Conservation (phyloP, 2,113 vertebrate genomes). For the Gallinago media region DNA sequence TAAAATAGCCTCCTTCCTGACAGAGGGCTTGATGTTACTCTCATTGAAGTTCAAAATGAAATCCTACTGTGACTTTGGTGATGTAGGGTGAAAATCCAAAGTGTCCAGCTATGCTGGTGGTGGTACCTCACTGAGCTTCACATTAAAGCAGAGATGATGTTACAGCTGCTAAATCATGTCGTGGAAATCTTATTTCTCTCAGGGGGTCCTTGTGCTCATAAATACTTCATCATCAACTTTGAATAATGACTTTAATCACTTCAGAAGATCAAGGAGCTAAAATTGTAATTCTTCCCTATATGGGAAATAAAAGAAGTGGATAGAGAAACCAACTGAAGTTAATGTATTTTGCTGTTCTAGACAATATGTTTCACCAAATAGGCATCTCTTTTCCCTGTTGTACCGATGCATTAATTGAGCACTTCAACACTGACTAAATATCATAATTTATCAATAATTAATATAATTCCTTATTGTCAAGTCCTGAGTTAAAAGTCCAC, state of each 20-base stretch:
- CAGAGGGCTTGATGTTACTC: neutral
- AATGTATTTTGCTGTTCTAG: neutral
- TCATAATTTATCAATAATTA: neutral
- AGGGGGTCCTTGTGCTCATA: neutral
- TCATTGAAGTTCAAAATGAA: neutral
- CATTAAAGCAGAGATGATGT: neutral
- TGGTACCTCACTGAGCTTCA: accelerated
- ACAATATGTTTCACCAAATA: neutral
- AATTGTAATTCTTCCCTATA: neutral
- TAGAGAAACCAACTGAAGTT: neutral
- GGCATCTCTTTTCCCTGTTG: neutral
- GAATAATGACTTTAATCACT: neutral
- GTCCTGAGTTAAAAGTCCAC: neutral
- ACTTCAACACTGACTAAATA: neutral
- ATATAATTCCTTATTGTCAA: neutral
- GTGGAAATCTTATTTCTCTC: neutral
- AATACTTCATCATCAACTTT: neutral
- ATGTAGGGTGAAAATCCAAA: neutral
- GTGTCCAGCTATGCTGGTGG: accelerated
- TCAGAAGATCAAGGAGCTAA: neutral
- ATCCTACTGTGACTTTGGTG: neutral
- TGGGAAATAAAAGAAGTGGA: neutral
- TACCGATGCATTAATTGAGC: neutral
- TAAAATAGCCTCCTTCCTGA: neutral
- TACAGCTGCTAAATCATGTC: neutral